Base-by-base conservation (phyloP, 2,888 invertebrate species). In the Meandrusa payeni region DNA sequence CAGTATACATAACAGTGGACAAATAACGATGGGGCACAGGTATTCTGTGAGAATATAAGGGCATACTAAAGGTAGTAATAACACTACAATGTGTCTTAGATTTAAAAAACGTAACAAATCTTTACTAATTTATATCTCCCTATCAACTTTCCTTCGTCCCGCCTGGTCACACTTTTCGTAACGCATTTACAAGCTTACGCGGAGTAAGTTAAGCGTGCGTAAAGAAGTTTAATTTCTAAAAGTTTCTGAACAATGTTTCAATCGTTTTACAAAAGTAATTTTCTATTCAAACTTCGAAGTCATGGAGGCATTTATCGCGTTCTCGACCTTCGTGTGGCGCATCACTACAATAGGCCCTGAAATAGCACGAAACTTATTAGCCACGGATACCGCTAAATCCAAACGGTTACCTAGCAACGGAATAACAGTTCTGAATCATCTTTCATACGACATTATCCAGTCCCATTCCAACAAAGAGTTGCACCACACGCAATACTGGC, bases 351-450 rank as follows among this genome's bases (percentile, higher is more conserved):
- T 13, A 1, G 17, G 3, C 19, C n/a, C 26, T 27, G 34, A 32
- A 38, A 31, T 20, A 37, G 10, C 17, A 17, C 15, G 13, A 33
- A 31, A 34, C 11, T 38, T 32, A 36, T 19, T 27, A 41, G 17
- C 12, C 2, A 2, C 19, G 12, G 10, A 31, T 39, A 36, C 13
- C 36, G 36, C 44, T 37, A 50, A 59, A 55, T 54, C 48, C 43
- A 50, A 55, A 34, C 24, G 12, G 76, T 80, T 57, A 54, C 80
- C 41, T 54, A 57, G 81, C 62, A 73, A 81, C 79, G 13, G 33
- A 69, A 81, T 76, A 81, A 81, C 80, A 78, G 59, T 59, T 72
- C 63, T 55, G 47, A 48, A 51, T 55, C 60, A 41, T 46, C 41
- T 47, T 51, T 33, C 45, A 36, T 43, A 48, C 47, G 37, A 51